Percentiles rank a stretch among this genome's conserved stretches.
Conservation (phyloP, 2,113 vertebrate species). For the Emydura subglobosa region DNA sequence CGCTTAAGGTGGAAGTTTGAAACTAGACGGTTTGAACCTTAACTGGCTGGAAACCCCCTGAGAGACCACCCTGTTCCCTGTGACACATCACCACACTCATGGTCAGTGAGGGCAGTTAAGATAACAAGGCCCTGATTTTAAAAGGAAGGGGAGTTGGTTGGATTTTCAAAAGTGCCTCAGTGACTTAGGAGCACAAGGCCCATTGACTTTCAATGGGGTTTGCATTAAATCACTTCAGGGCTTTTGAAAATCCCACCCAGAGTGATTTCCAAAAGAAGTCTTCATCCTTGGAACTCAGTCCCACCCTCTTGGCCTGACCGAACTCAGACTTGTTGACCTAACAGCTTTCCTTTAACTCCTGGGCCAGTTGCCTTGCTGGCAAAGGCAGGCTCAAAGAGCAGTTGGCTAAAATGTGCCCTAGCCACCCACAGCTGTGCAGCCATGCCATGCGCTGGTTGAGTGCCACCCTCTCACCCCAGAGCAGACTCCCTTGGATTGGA, state of each 20-base stretch:
- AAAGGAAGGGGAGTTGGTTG: neutral
- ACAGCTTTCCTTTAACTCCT: neutral
- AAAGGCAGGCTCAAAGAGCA: neutral
- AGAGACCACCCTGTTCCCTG: neutral
- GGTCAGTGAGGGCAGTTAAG: neutral
- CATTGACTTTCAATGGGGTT: neutral
- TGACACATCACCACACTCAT: neutral
- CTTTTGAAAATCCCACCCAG: conserved; percentile 26
- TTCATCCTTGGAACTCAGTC: neutral
- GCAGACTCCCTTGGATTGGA: neutral
- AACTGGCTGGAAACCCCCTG: neutral
- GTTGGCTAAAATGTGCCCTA: neutral
- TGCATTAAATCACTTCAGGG: neutral
- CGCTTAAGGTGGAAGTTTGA: neutral
- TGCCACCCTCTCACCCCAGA: conserved; percentile 1
- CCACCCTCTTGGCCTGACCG: neutral
- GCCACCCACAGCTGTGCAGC: neutral
- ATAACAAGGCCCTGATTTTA: neutral
- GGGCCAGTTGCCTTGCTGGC: neutral
- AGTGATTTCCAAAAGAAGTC: neutral
- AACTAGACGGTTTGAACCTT: neutral
- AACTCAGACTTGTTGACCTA: conserved; percentile 11
- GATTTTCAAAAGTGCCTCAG: neutral
- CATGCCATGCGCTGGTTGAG: neutral
- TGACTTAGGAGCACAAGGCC: neutral